Evolutionary conservation across 2,113 vertebrate species (phyloP), one percentile per base, ranked within the genome.

Genomic region (Alethe diademata): DNA sequence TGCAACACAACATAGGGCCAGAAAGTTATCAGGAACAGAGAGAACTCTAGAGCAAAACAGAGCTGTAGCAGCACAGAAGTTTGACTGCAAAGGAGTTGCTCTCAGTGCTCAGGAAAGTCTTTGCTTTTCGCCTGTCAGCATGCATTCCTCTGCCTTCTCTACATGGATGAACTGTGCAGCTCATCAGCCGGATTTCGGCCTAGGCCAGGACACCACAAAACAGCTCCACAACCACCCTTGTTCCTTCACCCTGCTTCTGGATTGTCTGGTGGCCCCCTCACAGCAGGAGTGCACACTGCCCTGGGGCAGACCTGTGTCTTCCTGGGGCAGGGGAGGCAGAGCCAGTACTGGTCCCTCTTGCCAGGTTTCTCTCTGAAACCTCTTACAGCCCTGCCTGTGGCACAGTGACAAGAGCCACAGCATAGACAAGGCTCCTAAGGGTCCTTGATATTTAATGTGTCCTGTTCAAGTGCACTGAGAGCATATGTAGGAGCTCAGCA

Each of bases 21-120:
- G 42, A 75, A 85, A 79, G 43, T 74, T 82, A 92, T 47, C 83
- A 84, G 75, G 79, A 93, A 78, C 72, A 84, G 61, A 56, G 33
- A 3, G 11, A 95, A 51, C 65, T 72, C 71, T 62, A 65, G 56
- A 88, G 64, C 53, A 75, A 88, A 86, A 80, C 19, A 86, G 84
- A 94, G 73, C 24, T 48, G 50, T 29, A 65, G 51, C 35, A 83
- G 61, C 64, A 54, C 33, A 51, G 58, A 42, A 64, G 16, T 89
- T 79, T 56, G 57, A 86, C 42, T 58, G 43, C 48, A 82, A 29
- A 88, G 42, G 42, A 88, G n/a, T 25, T 86, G 35, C n/a, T 86
- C 54, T 56, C 33, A 47, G n/a, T 70, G 24, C 60, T 57, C 20
- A 4, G n/a, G 48, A 72, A 54, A 88, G 11, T 16, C 58, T 48